Evolutionary conservation across 1,140 invertebrate genomes (phyloP), one percentile per base, ranked within the genome.

Genomic region (Gryllus bimaculatus): DNA sequence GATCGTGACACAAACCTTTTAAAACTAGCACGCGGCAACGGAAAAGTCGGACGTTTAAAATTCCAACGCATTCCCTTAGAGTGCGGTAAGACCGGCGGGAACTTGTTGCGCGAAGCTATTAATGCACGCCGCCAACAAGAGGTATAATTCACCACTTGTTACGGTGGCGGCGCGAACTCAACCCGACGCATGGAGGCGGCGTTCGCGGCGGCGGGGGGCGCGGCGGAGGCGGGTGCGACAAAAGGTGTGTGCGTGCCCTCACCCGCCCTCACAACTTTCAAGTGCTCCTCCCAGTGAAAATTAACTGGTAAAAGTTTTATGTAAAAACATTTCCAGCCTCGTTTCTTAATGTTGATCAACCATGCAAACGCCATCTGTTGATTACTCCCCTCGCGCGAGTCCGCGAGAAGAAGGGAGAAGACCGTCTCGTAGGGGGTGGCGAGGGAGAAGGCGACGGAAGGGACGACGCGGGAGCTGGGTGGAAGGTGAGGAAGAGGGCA

Each of bases 61-160:
- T 66, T 66, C 54, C 18, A 66, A 66, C 54, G 54, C 54, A 66
- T 66, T 66, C 18, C 54, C 18, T 66, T 66, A 66, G 18, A 66
- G 18, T 66, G 54, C 10, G 10, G 54, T 18, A 66, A 66, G 54
- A 66, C 54, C 54, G 54, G 54, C 54, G 54, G 18, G 54, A 66
- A 66, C 54, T 66, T 66, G 54, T 66, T 66, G 54, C 54, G 18
- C 54, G 54, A 66, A 66, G 54, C 10, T 66, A 66, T 66, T 66
- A 66, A 66, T 66, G 54, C 18, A 66, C 54, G 10, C 18, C 54
- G 54, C 54, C 54, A 18, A 66, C 54, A 10, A 18, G 54, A 18
- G 54, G 54, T 66, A 66, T 66, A 66, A 66, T 66, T 66, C 54
- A 66, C 54, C 54, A 66, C 54, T 66, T 66, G 54, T 66, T 66